Conservation (phyloP, 2,797 vertebrate species). For the Xiphophorus birchmanni region DNA sequence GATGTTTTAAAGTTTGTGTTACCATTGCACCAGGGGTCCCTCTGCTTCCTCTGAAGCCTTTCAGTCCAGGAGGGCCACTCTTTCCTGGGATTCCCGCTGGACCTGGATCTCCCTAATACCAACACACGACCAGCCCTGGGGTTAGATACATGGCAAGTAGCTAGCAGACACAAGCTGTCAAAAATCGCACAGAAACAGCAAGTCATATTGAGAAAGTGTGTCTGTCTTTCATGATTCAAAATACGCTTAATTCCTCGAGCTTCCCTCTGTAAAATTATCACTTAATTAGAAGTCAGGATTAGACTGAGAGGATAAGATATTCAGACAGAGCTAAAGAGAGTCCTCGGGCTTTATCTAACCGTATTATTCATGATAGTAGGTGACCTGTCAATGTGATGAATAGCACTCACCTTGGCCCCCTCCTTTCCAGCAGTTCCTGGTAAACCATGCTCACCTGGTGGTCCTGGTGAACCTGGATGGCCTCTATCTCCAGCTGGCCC, state of each 20-base stretch:
- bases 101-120: constrained; percentile 89
- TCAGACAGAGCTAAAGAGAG: constrained; percentile 38
- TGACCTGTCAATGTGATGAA: constrained; percentile 43
- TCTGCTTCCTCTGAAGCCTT: constrained; percentile 87
- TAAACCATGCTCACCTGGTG: constrained; percentile 92
- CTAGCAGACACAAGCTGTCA: constrained; percentile 59
- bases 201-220: constrained; percentile 55
- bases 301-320: constrained; percentile 60
- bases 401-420: constrained; percentile 86
- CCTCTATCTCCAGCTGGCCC: constrained; percentile 91
- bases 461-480: constrained; percentile 90
- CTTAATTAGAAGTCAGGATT: constrained; percentile 61
- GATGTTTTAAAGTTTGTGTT: constrained; percentile 47
- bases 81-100: constrained; percentile 85
- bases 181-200: constrained; percentile 66
- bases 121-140: constrained; percentile 42
- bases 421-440: constrained; percentile 91
- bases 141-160: constrained; percentile 51
- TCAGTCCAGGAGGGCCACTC: constrained; percentile 85
- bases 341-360: constrained; percentile 53
- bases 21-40: constrained; percentile 85
- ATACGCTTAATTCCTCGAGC: constrained; percentile 42
- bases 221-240: constrained; percentile 69
- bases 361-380: constrained; percentile 43
- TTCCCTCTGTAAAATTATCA: constrained; percentile 67